Conservation (phyloP, 64 coral and sea anemone genomes). For the Pocillopora verrucosa region DNA sequence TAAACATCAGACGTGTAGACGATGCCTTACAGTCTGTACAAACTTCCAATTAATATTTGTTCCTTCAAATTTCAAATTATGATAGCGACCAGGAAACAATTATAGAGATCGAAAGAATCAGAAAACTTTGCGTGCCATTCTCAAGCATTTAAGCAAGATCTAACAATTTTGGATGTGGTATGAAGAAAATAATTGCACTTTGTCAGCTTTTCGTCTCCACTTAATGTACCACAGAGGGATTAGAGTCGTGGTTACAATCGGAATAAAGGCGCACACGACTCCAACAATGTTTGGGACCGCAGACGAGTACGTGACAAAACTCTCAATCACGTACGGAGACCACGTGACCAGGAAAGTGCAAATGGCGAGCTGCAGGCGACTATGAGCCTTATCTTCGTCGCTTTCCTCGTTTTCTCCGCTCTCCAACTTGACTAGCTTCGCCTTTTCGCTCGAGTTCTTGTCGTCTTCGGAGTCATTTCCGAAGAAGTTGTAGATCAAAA, state of each 20-base stretch:
- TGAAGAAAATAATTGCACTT: background rate
- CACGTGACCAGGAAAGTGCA: conserved; percentile 83
- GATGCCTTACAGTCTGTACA: no score
- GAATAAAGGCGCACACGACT: conserved; percentile 86
- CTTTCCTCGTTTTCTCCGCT: conserved; percentile 7
- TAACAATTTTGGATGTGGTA: conserved; percentile 24
- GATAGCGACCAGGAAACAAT: background rate
- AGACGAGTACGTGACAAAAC: conserved; percentile 71
- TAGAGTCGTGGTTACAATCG: conserved; percentile 85
- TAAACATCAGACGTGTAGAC: no score
- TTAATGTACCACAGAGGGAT: conserved; percentile 87
- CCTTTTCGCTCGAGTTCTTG: conserved; percentile 44
- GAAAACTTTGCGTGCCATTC: background rate
- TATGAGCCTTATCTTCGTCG: conserved; percentile 50
- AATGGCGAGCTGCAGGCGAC: conserved; percentile 70
- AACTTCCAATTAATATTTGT: no score
- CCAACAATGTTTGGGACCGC: conserved; percentile 82
- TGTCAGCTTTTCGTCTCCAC: conserved; percentile 63
- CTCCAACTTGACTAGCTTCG: conserved; percentile 42
- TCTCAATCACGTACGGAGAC: conserved; percentile 92
- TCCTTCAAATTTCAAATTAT: no score
- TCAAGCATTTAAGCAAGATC: background rate
- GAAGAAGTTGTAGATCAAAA: conserved; percentile 84
- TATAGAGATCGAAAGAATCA: background rate
- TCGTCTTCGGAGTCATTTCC: conserved; percentile 28